These are phyloP conservation scores for Amblyraja radiata DNA, from an alignment of 2,797 vertebrate species.

Conservation along the genomic window DNA sequence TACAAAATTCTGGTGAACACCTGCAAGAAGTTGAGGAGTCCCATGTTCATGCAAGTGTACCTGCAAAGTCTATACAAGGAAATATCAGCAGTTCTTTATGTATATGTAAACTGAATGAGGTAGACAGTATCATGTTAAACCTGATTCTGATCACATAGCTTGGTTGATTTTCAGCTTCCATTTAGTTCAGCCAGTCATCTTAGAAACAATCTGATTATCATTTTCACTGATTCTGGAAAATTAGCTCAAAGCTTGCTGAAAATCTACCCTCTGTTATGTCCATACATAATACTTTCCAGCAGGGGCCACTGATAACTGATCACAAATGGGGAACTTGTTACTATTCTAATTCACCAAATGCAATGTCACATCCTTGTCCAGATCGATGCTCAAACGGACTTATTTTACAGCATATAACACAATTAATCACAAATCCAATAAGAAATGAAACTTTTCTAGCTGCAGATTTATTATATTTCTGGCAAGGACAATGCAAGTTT, in stretches of 20 bases:
- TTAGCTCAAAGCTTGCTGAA: not conserved
- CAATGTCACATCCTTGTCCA: not conserved
- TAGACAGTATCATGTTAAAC: not conserved
- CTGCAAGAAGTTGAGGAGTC: too few species aligned
- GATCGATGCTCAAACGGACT: not conserved
- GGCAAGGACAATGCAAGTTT: not conserved
- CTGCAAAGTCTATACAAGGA: too few species aligned
- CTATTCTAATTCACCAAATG: not conserved
- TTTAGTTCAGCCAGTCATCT: not conserved
- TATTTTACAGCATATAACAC: not conserved
- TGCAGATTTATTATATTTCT: not conserved
- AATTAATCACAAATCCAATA: not conserved
- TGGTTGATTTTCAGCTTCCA: not conserved
- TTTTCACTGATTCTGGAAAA: not conserved
- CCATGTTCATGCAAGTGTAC: too few species aligned
- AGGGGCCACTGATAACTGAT: not conserved
- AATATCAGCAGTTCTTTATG: not conserved
- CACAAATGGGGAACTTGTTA: not conserved
- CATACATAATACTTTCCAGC: not conserved
- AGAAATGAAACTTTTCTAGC: not conserved
- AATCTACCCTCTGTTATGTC: not conserved
- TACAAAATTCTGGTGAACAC: too few species aligned
- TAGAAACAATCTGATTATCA: not conserved
- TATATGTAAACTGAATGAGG: not conserved
- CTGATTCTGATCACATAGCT: not conserved